These are phyloP conservation scores for Drosophila ezoana DNA, from an alignment of 2,888 invertebrate genomes.

Conservation along the genomic window DNA sequence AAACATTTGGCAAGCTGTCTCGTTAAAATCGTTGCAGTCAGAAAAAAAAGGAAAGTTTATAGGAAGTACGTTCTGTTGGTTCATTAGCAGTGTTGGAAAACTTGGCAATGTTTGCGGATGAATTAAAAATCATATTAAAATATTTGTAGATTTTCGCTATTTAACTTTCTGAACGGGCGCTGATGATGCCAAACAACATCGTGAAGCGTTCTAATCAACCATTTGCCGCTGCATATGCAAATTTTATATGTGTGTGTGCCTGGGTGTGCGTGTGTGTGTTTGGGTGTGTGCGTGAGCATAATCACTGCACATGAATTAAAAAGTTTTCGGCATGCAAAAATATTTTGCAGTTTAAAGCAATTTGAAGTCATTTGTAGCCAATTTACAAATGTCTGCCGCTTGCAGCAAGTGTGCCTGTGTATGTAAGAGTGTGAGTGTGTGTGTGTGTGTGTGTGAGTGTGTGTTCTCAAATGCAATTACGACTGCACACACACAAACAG, in stretches of 20 bases:
- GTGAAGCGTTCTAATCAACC: slow-evolving; percentile 69
- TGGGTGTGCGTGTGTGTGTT: slow-evolving; percentile 4
- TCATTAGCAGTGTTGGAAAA: slow-evolving; percentile 54
- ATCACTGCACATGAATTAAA: slow-evolving; percentile 80
- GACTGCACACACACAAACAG: slow-evolving; percentile 29
- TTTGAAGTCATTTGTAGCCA: slow-evolving; percentile 80
- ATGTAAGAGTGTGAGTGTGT: slow-evolving; percentile 13
- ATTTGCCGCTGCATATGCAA: slow-evolving; percentile 37
- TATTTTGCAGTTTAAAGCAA: slow-evolving; percentile 79
- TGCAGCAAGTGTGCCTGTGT: slow-evolving; percentile 18
- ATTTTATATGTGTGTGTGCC: slow-evolving; percentile 13
- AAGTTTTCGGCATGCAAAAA: slow-evolving; percentile 74
- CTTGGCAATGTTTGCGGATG: slow-evolving; percentile 47
- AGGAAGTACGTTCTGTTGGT: slow-evolving; percentile 27
- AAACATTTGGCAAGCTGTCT: background rate
- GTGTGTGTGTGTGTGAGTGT: slow-evolving; percentile 26
- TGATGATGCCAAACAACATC: background rate
- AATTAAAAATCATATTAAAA: slow-evolving; percentile 43
- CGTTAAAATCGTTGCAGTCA: slow-evolving; percentile 8
- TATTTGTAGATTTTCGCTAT: slow-evolving; percentile 34
- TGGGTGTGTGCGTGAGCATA: slow-evolving; percentile 51
- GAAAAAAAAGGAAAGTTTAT: background rate
- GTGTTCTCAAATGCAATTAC: slow-evolving; percentile 68
- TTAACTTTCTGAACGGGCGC: slow-evolving; percentile 34
- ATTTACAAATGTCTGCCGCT: slow-evolving; percentile 70